Conservation (phyloP, 2,797 vertebrate species). For the Esox masquinongy region DNA sequence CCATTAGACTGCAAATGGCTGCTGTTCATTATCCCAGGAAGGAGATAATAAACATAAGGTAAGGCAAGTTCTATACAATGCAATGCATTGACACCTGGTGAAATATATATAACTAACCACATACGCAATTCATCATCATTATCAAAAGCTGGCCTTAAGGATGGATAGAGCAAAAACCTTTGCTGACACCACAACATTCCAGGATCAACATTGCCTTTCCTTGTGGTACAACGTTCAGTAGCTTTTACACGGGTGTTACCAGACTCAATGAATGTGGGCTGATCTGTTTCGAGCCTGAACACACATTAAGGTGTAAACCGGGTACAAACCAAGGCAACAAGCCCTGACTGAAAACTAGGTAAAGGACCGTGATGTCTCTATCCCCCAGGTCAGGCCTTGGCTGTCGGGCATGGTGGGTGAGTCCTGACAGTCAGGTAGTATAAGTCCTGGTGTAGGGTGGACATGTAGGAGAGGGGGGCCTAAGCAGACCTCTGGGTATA, state of each 20-base stretch:
- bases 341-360: constrained; percentile 58
- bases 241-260: constrained; percentile 43
- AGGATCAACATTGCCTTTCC: constrained; percentile 51
- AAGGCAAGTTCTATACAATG: not conserved
- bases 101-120: not conserved
- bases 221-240: constrained; percentile 51
- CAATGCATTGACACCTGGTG: constrained; percentile 1
- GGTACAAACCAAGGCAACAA: constrained; percentile 34
- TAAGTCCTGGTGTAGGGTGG: not conserved
- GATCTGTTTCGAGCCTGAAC: constrained; percentile 25
- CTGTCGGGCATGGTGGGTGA: constrained; percentile 71
- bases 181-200: constrained; percentile 27
- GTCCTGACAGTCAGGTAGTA: not conserved
- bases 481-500: constrained; percentile 96
- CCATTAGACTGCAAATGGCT: not conserved
- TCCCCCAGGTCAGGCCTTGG: constrained; percentile 24
- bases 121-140: not conserved
- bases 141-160: not conserved
- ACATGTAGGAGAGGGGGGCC: constrained; percentile 58
- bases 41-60: not conserved
- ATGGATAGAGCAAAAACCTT: constrained; percentile 7
- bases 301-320: constrained; percentile 42
- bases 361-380: constrained; percentile 43
- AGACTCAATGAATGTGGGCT: constrained; percentile 35
- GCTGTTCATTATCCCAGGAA: not conserved